Conservation (phyloP, 2,113 vertebrate species). For the Pelusios castaneus region DNA sequence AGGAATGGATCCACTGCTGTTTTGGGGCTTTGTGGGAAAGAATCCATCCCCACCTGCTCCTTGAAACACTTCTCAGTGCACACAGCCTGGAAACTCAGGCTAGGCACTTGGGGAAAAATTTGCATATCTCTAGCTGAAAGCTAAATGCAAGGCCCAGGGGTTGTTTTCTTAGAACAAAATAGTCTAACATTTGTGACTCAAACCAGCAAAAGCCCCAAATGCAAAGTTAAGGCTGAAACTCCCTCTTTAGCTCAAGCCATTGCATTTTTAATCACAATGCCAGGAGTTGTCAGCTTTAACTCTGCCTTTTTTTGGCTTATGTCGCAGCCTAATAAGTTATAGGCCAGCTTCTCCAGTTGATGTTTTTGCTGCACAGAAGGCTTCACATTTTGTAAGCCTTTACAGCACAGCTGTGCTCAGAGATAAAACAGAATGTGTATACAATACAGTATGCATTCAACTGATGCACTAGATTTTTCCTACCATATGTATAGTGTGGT, state of each 20-base stretch:
- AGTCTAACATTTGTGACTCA: neutral
- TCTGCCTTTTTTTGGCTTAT: conserved; percentile 71
- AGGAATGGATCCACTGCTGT: neutral
- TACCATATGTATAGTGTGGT: conserved; percentile 79
- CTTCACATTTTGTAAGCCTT: conserved; percentile 83
- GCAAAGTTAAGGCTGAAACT: conserved; percentile 18
- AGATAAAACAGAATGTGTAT: conserved; percentile 85
- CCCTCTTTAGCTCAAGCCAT: conserved; percentile 31
- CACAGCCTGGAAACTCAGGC: neutral
- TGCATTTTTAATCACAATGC: conserved; percentile 22
- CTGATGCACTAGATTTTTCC: conserved; percentile 77
- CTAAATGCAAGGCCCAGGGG: fast-evolving
- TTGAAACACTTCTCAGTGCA: neutral
- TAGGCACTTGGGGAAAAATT: neutral
- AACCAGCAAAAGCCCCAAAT: neutral
- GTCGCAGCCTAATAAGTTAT: conserved; percentile 77
- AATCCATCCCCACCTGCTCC: neutral
- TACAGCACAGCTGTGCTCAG: conserved; percentile 81
- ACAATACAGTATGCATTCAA: conserved; percentile 79
- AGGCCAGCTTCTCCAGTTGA: conserved; percentile 77
- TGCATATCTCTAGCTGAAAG: neutral
- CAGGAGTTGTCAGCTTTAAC: conserved; percentile 69
- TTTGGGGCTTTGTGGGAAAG: neutral
- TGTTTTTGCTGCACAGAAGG: conserved; percentile 81
- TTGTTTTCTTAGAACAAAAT: conserved; percentile 1